Base-by-base conservation (phyloP, 2,797 vertebrate species). In the Chelonia mydas region DNA sequence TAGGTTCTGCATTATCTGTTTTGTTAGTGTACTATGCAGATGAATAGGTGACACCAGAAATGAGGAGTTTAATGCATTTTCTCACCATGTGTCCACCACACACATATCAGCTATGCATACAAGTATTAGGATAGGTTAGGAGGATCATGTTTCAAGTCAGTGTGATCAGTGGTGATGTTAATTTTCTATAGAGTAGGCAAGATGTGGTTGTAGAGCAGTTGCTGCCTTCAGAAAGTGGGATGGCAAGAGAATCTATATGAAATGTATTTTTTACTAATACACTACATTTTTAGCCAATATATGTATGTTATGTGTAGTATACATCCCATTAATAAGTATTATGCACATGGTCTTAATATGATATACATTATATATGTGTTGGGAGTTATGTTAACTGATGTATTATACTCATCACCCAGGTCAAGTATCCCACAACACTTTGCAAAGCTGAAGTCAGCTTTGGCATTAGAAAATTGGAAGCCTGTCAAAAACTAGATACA, bases 61-160 rank as follows among this genome's bases (percentile, higher is more conserved):
- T 50, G 6, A 10, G 85, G 17, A 7, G 8, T 5, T 80, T 87
- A 1, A 19, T 31, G 47, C 11, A 37, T 74, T 41, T 74, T 41
- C 68, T 74, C 68, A 74, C 11, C 65, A 23, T 37, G 2, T 74
- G 10, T 41, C 37, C 68, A 37, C 31, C 6, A 33, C 37, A 74
- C 37, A 74, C 37, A 23, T 74, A 74, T 45, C 37, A 72, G n/a
- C 68, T 74, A 37, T 33, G 10, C 37, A 54, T 31, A 68, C 17
- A 49, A 90, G 45, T 33, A 45, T 13, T 33, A 13, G 57, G 17
- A 21, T 31, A 76, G 82, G 33, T 33, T 33, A 1, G 0, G 51
- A 83, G 28, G 27, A 65, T 28, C 28, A 1, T 0, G 0, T 3
- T 65, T 7, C 13, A 17, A 31, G 5, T 61, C 2, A 50, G 4